A percentile compares a stretch with the other conserved stretches of the same genome.
phyloP scores from a whole-genome alignment of 2,888 invertebrate genomes.

The Andrena bucephala region DNA sequence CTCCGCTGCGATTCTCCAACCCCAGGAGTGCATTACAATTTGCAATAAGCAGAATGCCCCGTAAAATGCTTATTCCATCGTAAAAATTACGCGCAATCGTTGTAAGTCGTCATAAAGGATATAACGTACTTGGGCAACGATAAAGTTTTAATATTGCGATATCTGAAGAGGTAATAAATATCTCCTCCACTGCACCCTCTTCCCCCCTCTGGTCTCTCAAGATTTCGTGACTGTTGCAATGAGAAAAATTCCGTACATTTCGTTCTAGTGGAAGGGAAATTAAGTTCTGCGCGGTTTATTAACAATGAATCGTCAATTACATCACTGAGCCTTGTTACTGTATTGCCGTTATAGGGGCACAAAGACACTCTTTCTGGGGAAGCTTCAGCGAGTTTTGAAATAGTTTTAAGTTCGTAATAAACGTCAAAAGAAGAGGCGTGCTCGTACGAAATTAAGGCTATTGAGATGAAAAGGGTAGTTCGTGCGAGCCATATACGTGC shows the following conservation, averaged over 20 bases:
- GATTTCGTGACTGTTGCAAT: no score
- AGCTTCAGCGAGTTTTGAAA: no score
- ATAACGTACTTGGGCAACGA: constrained; percentile 3
- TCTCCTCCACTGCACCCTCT: neutral
- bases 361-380: no score
- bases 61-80: neutral
- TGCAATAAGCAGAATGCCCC: neutral
- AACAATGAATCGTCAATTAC: neutral
- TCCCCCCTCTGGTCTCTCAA: neutral
- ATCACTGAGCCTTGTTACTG: no score
- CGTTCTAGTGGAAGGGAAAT: neutral
- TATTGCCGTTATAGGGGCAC: no score
- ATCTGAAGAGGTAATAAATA: constrained; percentile 14
- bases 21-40: constrained; percentile 21
- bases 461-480: no score
- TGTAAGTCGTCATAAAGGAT: neutral
- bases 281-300: constrained; percentile 17
- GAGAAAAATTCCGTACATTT: constrained; percentile 24
- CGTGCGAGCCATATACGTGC: no score
- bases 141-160: constrained; percentile 25
- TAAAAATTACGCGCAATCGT: neutral
- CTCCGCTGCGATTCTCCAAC: neutral
- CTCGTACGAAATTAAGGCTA: no score
- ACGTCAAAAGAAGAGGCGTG: no score
- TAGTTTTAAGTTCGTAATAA: no score